A percentile compares a stretch with the other conserved stretches of the same genome.
Conservation (phyloP, 2,113 vertebrate species). For the Lontra canadensis region DNA sequence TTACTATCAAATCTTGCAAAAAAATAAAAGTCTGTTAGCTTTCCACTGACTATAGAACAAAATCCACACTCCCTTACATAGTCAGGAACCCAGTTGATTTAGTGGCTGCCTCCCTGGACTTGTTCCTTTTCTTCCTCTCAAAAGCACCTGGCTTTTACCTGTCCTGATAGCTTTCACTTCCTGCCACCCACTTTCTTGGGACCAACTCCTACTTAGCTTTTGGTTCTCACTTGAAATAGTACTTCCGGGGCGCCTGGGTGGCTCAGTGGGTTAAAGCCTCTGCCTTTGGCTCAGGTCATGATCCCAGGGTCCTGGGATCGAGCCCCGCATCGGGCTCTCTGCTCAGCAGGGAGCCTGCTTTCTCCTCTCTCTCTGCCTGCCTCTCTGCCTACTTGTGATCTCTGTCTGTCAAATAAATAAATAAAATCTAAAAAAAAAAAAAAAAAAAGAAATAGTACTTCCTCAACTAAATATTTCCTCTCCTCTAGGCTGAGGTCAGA, state of each 20-base stretch:
- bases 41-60: not conserved
- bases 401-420: too few species aligned
- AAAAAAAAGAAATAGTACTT: constrained; percentile 16
- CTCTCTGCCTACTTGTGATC: too few species aligned
- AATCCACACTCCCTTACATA: not conserved
- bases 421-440: too few species aligned
- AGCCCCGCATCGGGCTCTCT: too few species aligned
- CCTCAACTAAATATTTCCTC: constrained; percentile 17
- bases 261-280: too few species aligned
- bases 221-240: not conserved
- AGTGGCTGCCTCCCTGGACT: not conserved
- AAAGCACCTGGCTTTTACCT: not conserved
- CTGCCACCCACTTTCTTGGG: not conserved
- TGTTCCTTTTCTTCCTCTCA: not conserved
- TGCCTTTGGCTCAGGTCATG: too few species aligned
- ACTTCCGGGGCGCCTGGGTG: too few species aligned
- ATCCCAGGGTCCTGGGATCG: too few species aligned
- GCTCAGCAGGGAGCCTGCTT: too few species aligned
- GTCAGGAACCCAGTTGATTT: not conserved
- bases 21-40: not conserved
- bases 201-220: not conserved
- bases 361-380: too few species aligned
- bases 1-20: not conserved
- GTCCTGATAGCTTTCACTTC: not conserved
- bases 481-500: not conserved